Conservation (phyloP, 1,140 invertebrate genomes). For the Diabrotica undecimpunctata region DNA sequence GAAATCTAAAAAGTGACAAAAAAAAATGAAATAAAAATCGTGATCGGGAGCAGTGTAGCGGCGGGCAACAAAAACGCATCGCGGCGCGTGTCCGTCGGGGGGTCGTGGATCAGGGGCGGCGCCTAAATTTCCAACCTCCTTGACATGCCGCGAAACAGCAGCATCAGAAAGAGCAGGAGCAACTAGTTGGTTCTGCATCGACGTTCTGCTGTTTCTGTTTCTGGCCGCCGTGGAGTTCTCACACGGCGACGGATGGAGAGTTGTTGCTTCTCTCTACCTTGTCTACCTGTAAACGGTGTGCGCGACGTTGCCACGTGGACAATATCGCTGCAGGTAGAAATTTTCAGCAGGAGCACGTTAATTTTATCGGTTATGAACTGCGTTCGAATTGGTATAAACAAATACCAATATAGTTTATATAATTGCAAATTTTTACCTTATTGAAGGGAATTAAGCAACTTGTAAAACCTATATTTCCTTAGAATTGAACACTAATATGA, state of each 20-base stretch:
- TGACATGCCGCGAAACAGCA: constrained; percentile 1
- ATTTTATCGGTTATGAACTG: too few relatives aligned
- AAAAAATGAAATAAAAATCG: constrained; percentile 6
- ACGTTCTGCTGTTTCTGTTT: constrained; percentile 23
- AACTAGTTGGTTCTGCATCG: constrained; percentile 19
- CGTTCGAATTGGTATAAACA: too few relatives aligned
- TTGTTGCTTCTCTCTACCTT: constrained; percentile 22
- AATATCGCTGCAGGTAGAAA: neutral
- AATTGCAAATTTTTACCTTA: too few relatives aligned
- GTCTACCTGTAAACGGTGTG: constrained; percentile 16
- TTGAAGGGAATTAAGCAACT: too few relatives aligned
- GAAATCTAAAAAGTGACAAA: neutral
- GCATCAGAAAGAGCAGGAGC: constrained; percentile 11
- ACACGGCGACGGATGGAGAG: constrained; percentile 12
- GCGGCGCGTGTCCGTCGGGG: constrained; percentile 16
- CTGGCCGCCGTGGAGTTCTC: constrained; percentile 5
- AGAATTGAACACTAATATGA: too few relatives aligned
- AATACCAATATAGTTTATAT: too few relatives aligned
- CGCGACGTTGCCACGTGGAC: constrained; percentile 9
- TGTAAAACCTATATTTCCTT: too few relatives aligned
- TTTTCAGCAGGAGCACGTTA: too few relatives aligned
- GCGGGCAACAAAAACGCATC: constrained; percentile 17
- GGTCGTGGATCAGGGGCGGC: constrained; percentile 12
- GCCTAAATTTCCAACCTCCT: constrained; percentile 12
- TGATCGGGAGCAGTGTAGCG: neutral